Conservation (phyloP, 2,888 invertebrate species). For the Anodontia alba region DNA sequence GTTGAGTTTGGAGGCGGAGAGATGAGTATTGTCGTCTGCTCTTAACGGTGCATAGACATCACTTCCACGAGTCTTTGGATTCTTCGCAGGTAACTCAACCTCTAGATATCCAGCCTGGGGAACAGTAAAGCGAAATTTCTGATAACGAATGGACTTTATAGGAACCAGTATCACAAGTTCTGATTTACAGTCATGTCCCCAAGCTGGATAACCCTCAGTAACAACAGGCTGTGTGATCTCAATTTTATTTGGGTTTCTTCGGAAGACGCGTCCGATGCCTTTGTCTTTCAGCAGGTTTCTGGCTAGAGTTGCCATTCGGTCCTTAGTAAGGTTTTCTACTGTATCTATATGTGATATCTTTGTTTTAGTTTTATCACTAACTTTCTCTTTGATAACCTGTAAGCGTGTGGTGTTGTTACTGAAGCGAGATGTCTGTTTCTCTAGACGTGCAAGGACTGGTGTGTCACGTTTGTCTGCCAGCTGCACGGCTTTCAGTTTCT, state of each 20-base stretch:
- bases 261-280: conserved; percentile 43
- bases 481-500: conserved; percentile 34
- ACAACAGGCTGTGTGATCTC: conserved; percentile 50
- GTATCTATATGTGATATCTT: conserved; percentile 31
- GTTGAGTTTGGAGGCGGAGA: conserved; percentile 73
- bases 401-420: conserved; percentile 30
- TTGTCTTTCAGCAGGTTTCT: conserved; percentile 52
- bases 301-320: conserved; percentile 48
- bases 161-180: conserved; percentile 50
- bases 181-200: conserved; percentile 48
- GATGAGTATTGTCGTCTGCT: conserved; percentile 69
- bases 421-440: conserved; percentile 45
- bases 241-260: conserved; percentile 49
- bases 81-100: conserved; percentile 44
- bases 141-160: conserved; percentile 53
- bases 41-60: conserved; percentile 57
- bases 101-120: conserved; percentile 50
- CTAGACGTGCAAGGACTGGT: conserved; percentile 43
- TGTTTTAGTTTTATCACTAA: background rate
- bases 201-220: conserved; percentile 52
- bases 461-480: conserved; percentile 52
- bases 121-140: conserved; percentile 42
- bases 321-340: conserved; percentile 50
- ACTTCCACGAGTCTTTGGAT: conserved; percentile 8
- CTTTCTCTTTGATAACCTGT: conserved; percentile 46